Evolutionary conservation across 1,140 invertebrate species (phyloP), one percentile per base, ranked within the genome.

Genomic region (Diorhabda carinulata): DNA sequence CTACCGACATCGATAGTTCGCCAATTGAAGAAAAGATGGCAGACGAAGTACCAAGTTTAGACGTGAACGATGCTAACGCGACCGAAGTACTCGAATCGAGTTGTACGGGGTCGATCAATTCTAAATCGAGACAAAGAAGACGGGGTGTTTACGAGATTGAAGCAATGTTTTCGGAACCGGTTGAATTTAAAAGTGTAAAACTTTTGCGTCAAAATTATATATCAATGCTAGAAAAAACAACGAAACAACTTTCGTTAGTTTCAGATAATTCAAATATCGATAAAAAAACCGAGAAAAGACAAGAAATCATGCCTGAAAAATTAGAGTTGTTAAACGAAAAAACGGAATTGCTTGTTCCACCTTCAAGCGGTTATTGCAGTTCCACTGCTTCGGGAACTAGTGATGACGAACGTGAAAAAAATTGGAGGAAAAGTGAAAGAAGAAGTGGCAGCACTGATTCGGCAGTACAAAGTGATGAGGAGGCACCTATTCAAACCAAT

Each of bases 401-500:
- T 62, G 78, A 79, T 44, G 80, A 79, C 45, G 78, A 80, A 67
- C 65, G 72, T 3, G 75, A 75, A 6, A 70, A 43, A 25, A 71
- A 68, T 59, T 74, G 67, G 69, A 68, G 72, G 5, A 72, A 71
- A 42, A 56, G 57, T 52, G 76, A 79, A 6, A 66, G 67, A 58
- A 80, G 85, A 68, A 84, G 84, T 72, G 82, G 79, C 59, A 86
- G 85, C 72, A 83, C 83, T 0, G 86, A 87, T 74, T 86, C 84
- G 9, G 86, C 85, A 2, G 82, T 83, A n/a, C 78, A 78, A 3
- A 80, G 84, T 5, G 85, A 84, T 70, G 85, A 86, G 64, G 85
- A 86, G 44, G 77, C 78, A 62, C 73, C 73, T 43, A 78, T 79
- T 79, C 67, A 41, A 8, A 64, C 57, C 10, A 78, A 70, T 67